Evolutionary conservation across 1,140 invertebrate species (phyloP), one percentile per base, ranked within the genome.

Genomic region (Drosophila sucinea): DNA sequence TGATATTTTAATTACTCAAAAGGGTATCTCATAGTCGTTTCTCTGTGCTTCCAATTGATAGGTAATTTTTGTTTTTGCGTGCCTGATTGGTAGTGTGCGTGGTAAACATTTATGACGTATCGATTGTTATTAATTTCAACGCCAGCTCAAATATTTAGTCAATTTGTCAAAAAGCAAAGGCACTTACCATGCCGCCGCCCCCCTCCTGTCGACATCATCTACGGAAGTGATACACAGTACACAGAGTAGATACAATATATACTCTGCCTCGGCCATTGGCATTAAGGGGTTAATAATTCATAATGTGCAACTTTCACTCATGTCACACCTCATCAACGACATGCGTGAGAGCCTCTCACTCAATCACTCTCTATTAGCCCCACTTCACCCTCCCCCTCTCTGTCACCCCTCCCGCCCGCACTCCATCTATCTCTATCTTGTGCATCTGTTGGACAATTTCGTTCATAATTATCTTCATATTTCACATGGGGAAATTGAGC

Each of bases 31-130:
- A 7, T 1, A 32, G 17, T 30, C 32, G 55, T 7, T 23, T 27
- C 32, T 10, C 5, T 25, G 27, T 11, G 7, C 2, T 1, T 23
- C 5, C 6, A 3, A 6, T 8, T 27, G 23, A 27, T 27, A 25
- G 23, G 8, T 51, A 51, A 67, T 38, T 54, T 27, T 47, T 44
- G 40, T 62, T 70, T 71, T 75, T 83, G 84, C 84, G 84, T 87
- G 83, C 69, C 63, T 83, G 82, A 79, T 70, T 82, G 68, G 32
- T 57, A 38, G 30, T 32, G 62, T 44, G 62, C 67, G 72, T 77
- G 69, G 54, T 73, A 84, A 77, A 78, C 86, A 87, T 89, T 87
- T 84, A 89, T 89, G 84, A 87, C 80, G 79, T 81, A 89, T 89
- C 80, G 80, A 87, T 87, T 87, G 77, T 68, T 75, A 84, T 90